phyloP scores from a whole-genome alignment of 2,888 invertebrate genomes.

The Branchinecta sandiegonensis region DNA sequence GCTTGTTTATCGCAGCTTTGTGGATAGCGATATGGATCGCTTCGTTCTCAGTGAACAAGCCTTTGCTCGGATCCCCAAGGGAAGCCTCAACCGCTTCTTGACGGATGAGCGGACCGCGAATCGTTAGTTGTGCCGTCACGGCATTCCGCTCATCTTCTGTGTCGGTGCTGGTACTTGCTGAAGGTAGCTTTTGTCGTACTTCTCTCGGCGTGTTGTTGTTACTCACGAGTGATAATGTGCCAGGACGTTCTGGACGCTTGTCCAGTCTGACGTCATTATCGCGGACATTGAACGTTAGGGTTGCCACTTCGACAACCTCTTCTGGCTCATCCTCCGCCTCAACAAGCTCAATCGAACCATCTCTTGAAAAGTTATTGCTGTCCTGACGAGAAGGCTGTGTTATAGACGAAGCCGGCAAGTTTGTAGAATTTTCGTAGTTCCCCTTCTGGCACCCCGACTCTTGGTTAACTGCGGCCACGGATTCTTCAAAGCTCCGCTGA shows the following conservation, averaged over 20 bases:
- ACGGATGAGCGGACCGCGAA: not conserved
- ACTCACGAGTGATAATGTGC: not conserved
- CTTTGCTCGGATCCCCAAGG: constrained; percentile 32
- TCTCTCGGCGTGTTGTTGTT: constrained; percentile 3
- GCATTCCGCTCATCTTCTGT: constrained; percentile 5
- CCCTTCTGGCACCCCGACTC: not conserved
- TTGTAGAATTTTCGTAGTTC: too few species aligned
- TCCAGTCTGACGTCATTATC: not conserved
- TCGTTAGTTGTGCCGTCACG: constrained; percentile 3
- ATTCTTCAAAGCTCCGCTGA: not conserved
- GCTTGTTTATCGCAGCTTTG: constrained; percentile 36
- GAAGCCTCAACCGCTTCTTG: constrained; percentile 9
- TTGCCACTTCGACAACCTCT: constrained; percentile 6
- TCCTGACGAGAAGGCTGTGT: too few species aligned
- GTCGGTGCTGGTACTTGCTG: constrained; percentile 15
- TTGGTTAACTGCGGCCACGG: not conserved
- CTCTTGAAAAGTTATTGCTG: not conserved
- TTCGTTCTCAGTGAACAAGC: constrained; percentile 35
- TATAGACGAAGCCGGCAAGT: too few species aligned
- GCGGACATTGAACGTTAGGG: not conserved
- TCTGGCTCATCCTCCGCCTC: constrained; percentile 4
- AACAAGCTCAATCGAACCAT: constrained; percentile 8
- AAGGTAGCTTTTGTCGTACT: constrained; percentile 12
- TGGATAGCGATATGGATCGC: constrained; percentile 35
- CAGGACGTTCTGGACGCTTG: constrained; percentile 7